phyloP scores from a whole-genome alignment of 2,888 invertebrate genomes.

The Spodoptera picta region DNA sequence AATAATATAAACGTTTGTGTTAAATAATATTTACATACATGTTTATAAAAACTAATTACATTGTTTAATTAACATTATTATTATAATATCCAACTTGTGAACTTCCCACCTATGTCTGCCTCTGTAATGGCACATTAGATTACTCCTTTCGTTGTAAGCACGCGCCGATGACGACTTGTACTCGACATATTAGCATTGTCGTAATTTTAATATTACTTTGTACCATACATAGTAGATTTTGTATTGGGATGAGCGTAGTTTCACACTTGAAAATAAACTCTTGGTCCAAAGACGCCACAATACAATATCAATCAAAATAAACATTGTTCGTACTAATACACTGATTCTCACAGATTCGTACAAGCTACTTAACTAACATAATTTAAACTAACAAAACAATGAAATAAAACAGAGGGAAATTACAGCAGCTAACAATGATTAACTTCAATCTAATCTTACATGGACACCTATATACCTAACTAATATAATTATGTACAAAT shows the following conservation, averaged over 20 bases:
- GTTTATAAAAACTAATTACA: constrained; percentile 32
- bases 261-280: background rate
- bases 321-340: constrained; percentile 21
- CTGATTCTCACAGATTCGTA: constrained; percentile 33
- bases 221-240: constrained; percentile 71
- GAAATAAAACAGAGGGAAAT: constrained; percentile 56
- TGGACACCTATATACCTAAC: constrained; percentile 27
- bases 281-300: constrained; percentile 15
- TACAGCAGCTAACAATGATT: constrained; percentile 79
- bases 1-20: constrained; percentile 28
- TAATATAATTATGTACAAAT: constrained; percentile 57
- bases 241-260: constrained; percentile 15
- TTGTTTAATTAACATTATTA: constrained; percentile 43
- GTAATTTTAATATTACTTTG: constrained; percentile 75
- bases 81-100: constrained; percentile 54
- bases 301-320: constrained; percentile 18
- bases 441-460: constrained; percentile 84
- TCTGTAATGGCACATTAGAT: constrained; percentile 81
- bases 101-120: constrained; percentile 67
- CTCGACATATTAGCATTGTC: constrained; percentile 33
- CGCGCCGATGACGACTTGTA: constrained; percentile 43
- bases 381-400: constrained; percentile 48
- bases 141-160: constrained; percentile 55
- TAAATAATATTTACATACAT: constrained; percentile 48
- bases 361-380: constrained; percentile 35